Conservation (phyloP, 2,113 vertebrate genomes). For the Mellivora capensis region DNA sequence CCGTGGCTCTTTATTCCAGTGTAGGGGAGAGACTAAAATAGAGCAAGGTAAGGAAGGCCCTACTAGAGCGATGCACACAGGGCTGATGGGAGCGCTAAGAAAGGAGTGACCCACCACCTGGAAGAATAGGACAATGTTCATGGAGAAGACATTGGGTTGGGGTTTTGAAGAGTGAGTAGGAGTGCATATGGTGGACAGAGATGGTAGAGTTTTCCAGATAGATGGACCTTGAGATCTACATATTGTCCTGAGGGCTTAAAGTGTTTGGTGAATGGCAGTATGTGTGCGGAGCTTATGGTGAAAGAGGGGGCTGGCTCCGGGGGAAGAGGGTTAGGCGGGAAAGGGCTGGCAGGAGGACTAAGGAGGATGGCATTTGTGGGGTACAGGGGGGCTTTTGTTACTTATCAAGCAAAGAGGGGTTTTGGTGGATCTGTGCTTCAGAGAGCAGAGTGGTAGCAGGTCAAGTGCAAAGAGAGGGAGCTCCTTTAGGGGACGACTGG, state of each 20-base stretch:
- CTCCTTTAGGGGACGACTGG: neutral
- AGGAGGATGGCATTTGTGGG: neutral
- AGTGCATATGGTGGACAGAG: neutral
- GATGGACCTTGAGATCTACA: neutral
- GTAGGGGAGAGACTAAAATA: neutral
- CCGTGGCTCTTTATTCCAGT: neutral
- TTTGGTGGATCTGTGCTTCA: neutral
- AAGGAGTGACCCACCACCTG: neutral
- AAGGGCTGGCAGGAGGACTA: neutral
- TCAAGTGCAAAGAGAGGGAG: neutral
- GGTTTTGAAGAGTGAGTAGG: conserved; percentile 5
- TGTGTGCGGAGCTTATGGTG: neutral
- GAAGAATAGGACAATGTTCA: neutral
- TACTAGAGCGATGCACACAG: neutral
- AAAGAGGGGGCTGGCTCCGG: neutral
- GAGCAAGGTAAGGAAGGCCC: neutral
- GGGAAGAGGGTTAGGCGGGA: neutral
- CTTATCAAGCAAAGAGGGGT: neutral
- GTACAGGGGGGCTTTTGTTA: neutral
- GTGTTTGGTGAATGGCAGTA: neutral
- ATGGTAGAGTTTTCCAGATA: neutral
- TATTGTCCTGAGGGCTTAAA: neutral
- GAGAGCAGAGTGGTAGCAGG: neutral
- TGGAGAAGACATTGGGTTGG: neutral
- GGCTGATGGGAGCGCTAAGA: neutral